Conservation (phyloP, 2,888 invertebrate genomes). For the Halocaridina rubra region DNA sequence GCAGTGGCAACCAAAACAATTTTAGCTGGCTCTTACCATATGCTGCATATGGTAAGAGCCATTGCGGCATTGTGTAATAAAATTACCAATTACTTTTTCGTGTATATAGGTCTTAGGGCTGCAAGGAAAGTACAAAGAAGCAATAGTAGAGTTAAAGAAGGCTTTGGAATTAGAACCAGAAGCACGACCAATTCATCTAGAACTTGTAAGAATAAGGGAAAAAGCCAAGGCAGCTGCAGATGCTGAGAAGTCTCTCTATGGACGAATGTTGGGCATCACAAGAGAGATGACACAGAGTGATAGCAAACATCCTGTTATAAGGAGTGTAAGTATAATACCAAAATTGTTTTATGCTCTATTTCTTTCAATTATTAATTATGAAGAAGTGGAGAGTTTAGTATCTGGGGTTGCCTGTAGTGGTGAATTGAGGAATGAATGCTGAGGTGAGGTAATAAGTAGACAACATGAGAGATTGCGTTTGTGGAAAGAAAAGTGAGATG, state of each 20-base stretch:
- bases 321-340: slow-evolving; percentile 40
- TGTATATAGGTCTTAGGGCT: slow-evolving; percentile 46
- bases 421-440: background rate
- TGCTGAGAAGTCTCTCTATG: slow-evolving; percentile 77
- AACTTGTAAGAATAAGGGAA: slow-evolving; percentile 51
- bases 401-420: background rate
- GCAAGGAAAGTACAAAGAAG: slow-evolving; percentile 49
- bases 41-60: too few relatives aligned
- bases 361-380: background rate
- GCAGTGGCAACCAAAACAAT: too few relatives aligned
- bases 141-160: slow-evolving; percentile 27
- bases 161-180: slow-evolving; percentile 60
- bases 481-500: too few relatives aligned
- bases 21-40: too few relatives aligned
- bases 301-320: slow-evolving; percentile 43
- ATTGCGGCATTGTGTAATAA: too few relatives aligned
- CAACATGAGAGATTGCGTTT: background rate
- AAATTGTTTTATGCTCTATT: background rate
- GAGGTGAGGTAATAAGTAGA: background rate
- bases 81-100: too few relatives aligned
- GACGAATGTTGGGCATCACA: slow-evolving; percentile 73
- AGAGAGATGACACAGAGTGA: background rate
- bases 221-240: slow-evolving; percentile 70
- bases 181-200: slow-evolving; percentile 54
- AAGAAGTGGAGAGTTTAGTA: background rate